A percentile compares a stretch with the other conserved stretches of the same genome.
Evolutionary conservation across 2,797 vertebrate species (phyloP).

Genomic region (Pseudochaenichthys georgianus): DNA sequence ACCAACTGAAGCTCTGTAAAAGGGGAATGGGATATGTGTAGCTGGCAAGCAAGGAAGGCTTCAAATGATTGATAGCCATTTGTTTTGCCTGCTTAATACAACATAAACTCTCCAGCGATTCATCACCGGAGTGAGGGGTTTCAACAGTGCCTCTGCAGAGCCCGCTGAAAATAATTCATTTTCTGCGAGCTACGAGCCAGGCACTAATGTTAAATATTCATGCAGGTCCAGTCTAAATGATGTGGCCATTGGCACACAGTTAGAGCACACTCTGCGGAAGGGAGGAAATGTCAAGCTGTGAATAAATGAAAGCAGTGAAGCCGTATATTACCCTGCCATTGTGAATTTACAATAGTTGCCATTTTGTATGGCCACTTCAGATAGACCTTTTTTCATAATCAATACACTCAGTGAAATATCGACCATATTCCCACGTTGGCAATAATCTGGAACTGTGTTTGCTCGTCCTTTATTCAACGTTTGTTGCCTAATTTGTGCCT

Average conservation of each 20-base stretch:
- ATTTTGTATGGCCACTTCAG: constrained; percentile 79
- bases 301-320: constrained; percentile 83
- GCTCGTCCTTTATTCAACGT: constrained; percentile 65
- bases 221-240: constrained; percentile 83
- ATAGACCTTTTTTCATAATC: constrained; percentile 80
- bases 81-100: constrained; percentile 88
- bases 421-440: constrained; percentile 69
- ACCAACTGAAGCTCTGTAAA: constrained; percentile 55
- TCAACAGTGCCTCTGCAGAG: constrained; percentile 78
- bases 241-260: constrained; percentile 83
- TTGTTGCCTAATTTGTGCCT: constrained; percentile 66
- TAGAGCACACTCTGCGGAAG: constrained; percentile 79
- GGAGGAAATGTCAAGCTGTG: constrained; percentile 84
- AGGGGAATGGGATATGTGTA: constrained; percentile 36
- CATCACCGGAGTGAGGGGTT: constrained; percentile 81
- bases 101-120: constrained; percentile 84
- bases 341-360: constrained; percentile 82
- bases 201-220: constrained; percentile 86
- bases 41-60: constrained; percentile 79
- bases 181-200: constrained; percentile 76
- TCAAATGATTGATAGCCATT: constrained; percentile 86
- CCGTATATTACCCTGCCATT: constrained; percentile 81
- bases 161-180: constrained; percentile 85
- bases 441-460: constrained; percentile 60
- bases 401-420: constrained; percentile 73